These are phyloP conservation scores for Pipra filicauda DNA, from an alignment of 2,113 vertebrate genomes.

Conservation along the genomic window DNA sequence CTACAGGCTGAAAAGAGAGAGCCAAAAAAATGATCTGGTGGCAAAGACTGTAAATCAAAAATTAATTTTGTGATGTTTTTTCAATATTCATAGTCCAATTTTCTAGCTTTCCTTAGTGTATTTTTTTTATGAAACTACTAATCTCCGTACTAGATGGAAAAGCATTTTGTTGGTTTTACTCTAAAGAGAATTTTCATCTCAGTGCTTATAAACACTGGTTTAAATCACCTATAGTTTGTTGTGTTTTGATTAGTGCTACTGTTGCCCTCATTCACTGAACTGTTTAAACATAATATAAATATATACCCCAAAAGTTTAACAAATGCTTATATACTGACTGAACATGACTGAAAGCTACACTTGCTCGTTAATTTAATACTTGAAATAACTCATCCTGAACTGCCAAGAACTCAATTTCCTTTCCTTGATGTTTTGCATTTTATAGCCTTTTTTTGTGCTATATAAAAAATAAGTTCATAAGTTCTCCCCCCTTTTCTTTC, in stretches of 20 bases:
- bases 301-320: background rate
- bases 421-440: background rate
- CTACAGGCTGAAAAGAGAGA: background rate
- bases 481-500: too few relatives aligned
- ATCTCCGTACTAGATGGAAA: background rate
- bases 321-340: background rate
- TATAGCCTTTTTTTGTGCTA: background rate
- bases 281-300: background rate
- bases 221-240: background rate
- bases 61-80: background rate
- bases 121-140: background rate
- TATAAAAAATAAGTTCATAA: background rate
- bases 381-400: background rate
- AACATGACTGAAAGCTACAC: background rate
- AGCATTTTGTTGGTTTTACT: conserved; percentile 27
- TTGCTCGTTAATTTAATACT: background rate
- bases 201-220: background rate
- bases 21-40: background rate
- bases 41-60: conserved; percentile 16
- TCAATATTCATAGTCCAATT: accelerated
- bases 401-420: background rate
- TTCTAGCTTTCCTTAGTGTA: background rate
- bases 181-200: conserved; percentile 1
- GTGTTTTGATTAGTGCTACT: background rate
- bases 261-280: background rate